Base-by-base conservation (phyloP, 1,140 invertebrate genomes). In the Formica selysi region DNA sequence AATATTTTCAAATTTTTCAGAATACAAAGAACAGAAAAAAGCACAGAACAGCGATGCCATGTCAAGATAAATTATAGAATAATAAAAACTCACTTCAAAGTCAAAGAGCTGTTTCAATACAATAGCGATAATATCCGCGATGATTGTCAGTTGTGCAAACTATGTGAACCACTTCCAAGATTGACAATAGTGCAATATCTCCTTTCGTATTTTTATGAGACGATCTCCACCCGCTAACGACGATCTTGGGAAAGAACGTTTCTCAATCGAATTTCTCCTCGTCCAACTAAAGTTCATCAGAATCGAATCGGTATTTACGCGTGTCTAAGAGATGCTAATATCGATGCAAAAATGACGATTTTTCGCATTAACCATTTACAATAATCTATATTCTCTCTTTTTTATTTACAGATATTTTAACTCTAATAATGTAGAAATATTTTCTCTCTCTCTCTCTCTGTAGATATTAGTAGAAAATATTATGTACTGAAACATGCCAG, bases 141-240 rank as follows among this genome's bases (percentile, higher is more conserved):
- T 48, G 70, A 76, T 76, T 44, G 67, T 87, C 80, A 41, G 62
- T 76, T 76, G 70, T 62, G 81, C 71, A 67, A 84, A 84, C 85
- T 57, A 57, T 67, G 41, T 73, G 85, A 74, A 83, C 68, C 29
- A 57, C 59, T 76, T 86, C n/a, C 48, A 57, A 59, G 79, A 83
- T 83, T 83, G 54, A 83, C 68, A 83, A 74, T 83, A 26, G 26
- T 19, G 38, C 62, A 48, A 57, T 74, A 83, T 83, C 67, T 73
- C 61, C 68, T 70, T 51, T 61, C 68, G n/a, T 61, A 62, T 62
- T 73, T 83, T 74, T 73, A 74, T 29, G 68, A 73, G 26, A 19
- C 22, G 44, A 22, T 11, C 54, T 41, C 22, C 29, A 48, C 29
- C 48, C 48, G 44, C 19, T 83, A 64, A 67, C 59, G 22, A 74